phyloP scores from a whole-genome alignment of 2,888 invertebrate species.

The Eucriotettix oculatus region DNA sequence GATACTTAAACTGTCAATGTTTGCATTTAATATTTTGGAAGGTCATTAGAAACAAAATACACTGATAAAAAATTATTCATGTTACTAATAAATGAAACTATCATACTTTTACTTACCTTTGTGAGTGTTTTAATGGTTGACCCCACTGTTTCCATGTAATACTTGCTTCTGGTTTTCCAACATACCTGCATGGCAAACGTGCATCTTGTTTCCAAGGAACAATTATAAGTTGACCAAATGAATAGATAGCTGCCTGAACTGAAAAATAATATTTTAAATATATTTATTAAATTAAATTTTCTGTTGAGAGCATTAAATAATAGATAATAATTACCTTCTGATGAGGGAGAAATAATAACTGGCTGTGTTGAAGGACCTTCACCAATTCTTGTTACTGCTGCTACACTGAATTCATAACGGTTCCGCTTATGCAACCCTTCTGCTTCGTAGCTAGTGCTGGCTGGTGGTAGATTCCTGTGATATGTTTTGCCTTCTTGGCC shows the following conservation, averaged over 20 bases:
- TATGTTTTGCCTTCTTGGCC: slow-evolving; percentile 6
- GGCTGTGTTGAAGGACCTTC: slow-evolving; percentile 26
- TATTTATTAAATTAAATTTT: no score
- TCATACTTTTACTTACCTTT: background rate
- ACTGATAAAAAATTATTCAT: no score
- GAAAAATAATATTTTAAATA: slow-evolving; percentile 6
- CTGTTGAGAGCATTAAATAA: no score
- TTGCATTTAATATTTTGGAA: no score
- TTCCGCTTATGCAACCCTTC: slow-evolving; percentile 20
- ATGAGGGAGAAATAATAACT: slow-evolving; percentile 28
- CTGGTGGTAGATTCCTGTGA: slow-evolving; percentile 7
- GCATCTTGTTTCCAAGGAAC: slow-evolving; percentile 36
- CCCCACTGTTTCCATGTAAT: slow-evolving; percentile 34
- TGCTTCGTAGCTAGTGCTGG: slow-evolving; percentile 9
- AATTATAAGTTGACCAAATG: slow-evolving; percentile 34
- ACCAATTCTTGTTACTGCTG: slow-evolving; percentile 26
- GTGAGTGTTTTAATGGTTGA: slow-evolving; percentile 18
- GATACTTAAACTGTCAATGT: no score
- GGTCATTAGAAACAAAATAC: no score
- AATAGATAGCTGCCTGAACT: slow-evolving; percentile 38
- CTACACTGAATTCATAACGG: slow-evolving; percentile 28
- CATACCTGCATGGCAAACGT: slow-evolving; percentile 32
- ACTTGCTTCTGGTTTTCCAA: slow-evolving; percentile 32
- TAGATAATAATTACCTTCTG: slow-evolving; percentile 22
- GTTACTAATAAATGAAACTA: no score